These are phyloP conservation scores for Heliocidaris tuberculata DNA, from an alignment of 35 echinoderm and acorn worm genomes.

Conservation along the genomic window DNA sequence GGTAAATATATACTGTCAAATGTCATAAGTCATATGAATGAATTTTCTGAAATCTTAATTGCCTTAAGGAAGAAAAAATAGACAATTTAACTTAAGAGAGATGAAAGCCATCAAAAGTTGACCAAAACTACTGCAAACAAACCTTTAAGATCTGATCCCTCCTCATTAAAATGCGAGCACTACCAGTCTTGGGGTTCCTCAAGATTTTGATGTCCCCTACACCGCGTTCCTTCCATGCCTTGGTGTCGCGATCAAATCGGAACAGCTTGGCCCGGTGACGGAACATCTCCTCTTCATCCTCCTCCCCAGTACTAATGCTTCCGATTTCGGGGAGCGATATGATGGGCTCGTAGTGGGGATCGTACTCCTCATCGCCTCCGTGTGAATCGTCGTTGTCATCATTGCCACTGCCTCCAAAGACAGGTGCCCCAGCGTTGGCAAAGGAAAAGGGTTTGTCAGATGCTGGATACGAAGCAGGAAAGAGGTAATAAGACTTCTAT, in stretches of 20 bases:
- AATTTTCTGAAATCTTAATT: no score
- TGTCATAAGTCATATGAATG: no score
- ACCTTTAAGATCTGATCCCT: conserved; percentile 57
- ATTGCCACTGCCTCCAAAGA: conserved; percentile 48
- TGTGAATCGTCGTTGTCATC: conserved; percentile 39
- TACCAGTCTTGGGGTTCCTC: conserved; percentile 58
- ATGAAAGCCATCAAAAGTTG: no score
- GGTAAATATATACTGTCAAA: no score
- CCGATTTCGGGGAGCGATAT: conserved; percentile 54
- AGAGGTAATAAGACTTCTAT: neutral
- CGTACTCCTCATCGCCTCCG: conserved; percentile 60
- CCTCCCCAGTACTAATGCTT: conserved; percentile 52
- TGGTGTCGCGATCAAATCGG: conserved; percentile 51
- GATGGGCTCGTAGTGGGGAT: conserved; percentile 82
- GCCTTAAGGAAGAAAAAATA: no score
- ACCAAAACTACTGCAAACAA: no score
- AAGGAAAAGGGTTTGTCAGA: conserved; percentile 54
- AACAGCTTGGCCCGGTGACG: conserved; percentile 56
- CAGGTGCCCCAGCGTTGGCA: conserved; percentile 62
- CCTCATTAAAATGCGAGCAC: conserved; percentile 62
- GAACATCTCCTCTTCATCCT: conserved; percentile 60
- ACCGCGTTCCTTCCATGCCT: conserved; percentile 76
- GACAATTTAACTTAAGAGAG: no score
- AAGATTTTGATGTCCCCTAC: conserved; percentile 69
- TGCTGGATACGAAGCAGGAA: neutral